phyloP scores from a whole-genome alignment of 2,888 invertebrate genomes.

The Lordiphosa fenestrarum region DNA sequence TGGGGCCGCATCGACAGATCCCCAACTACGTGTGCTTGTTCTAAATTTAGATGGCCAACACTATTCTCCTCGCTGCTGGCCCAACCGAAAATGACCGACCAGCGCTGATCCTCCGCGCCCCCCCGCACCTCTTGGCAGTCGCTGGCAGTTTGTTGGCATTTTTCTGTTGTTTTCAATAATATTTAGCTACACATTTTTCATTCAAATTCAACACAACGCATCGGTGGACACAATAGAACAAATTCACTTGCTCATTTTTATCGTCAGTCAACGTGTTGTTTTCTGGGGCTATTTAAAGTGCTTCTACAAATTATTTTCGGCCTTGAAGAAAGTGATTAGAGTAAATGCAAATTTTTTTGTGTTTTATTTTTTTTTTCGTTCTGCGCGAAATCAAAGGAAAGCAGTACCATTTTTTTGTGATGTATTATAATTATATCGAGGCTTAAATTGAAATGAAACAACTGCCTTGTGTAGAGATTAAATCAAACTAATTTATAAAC shows the following conservation, averaged over 20 bases:
- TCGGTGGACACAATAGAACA: conserved; percentile 33
- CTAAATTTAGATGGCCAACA: conserved; percentile 57
- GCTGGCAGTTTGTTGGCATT: conserved; percentile 36
- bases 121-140: conserved; percentile 9
- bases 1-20: conserved; percentile 61
- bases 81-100: conserved; percentile 45
- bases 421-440: too few relatives aligned
- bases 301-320: too few relatives aligned
- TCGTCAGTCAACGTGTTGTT: conserved; percentile 2
- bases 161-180: conserved; percentile 59
- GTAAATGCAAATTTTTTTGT: too few relatives aligned
- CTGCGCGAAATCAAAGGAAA: too few relatives aligned
- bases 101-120: conserved; percentile 20
- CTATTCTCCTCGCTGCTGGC: conserved; percentile 34
- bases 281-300: conserved; percentile 4
- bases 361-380: too few relatives aligned
- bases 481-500: neutral
- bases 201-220: conserved; percentile 25
- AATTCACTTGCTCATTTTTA: conserved; percentile 18
- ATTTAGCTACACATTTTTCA: conserved; percentile 54
- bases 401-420: too few relatives aligned
- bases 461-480: too few relatives aligned
- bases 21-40: conserved; percentile 67
- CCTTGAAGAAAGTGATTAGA: too few relatives aligned
- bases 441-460: too few relatives aligned